Percentiles rank a stretch among this genome's conserved stretches.
phyloP scores from a whole-genome alignment of 2,888 invertebrate species.

The Thyatira batis region DNA sequence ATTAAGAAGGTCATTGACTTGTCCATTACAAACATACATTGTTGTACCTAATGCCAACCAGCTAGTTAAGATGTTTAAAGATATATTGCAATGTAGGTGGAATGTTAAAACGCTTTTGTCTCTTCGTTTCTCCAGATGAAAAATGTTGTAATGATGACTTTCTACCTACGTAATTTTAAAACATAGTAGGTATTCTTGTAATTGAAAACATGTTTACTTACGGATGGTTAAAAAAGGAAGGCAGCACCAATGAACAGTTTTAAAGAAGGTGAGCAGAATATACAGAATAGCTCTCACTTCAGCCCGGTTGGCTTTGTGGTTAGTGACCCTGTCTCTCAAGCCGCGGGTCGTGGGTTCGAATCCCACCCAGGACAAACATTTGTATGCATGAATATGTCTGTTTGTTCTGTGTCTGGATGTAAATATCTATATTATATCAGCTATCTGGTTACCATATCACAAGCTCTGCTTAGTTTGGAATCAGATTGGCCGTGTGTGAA shows the following conservation, averaged over 20 bases:
- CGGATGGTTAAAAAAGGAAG: neutral
- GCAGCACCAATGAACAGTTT: neutral
- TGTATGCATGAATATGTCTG: no score
- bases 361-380: no score
- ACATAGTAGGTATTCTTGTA: slow-evolving; percentile 15
- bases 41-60: slow-evolving; percentile 29
- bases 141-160: slow-evolving; percentile 24
- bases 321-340: no score
- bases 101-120: slow-evolving; percentile 21
- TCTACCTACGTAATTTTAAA: slow-evolving; percentile 17
- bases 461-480: no score
- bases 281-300: no score
- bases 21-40: slow-evolving; percentile 22
- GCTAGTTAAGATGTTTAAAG: slow-evolving; percentile 30
- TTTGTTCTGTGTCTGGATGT: no score
- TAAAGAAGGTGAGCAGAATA: no score
- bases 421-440: no score
- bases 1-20: slow-evolving; percentile 16
- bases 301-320: no score
- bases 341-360: no score
- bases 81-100: slow-evolving; percentile 30
- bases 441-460: no score
- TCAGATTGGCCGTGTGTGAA: no score
- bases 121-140: slow-evolving; percentile 22
- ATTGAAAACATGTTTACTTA: neutral